These are phyloP conservation scores for Rosalia funebris DNA, from an alignment of 2,888 invertebrate genomes.

Conservation along the genomic window DNA sequence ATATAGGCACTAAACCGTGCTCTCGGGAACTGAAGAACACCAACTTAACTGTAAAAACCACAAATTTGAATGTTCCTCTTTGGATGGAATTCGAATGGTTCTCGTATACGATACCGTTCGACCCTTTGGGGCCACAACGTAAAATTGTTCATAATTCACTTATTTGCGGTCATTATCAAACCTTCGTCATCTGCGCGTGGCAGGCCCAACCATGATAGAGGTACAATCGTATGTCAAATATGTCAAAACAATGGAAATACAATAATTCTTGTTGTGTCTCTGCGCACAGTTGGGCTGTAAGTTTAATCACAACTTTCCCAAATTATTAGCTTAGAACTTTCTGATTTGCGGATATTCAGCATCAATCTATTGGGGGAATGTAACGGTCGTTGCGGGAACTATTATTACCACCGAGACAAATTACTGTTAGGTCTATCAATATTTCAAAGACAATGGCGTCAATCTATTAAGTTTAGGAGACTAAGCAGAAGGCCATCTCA, in stretches of 20 bases:
- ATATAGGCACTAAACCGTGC: not conserved
- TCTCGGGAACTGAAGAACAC: not conserved
- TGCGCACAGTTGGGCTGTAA: not conserved
- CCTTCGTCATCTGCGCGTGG: constrained; percentile 18
- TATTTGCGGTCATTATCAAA: constrained; percentile 17
- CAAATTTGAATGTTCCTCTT: constrained; percentile 4
- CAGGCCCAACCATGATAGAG: constrained; percentile 16
- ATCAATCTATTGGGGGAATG: too few relatives aligned
- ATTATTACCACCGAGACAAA: too few relatives aligned
- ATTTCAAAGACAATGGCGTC: too few relatives aligned
- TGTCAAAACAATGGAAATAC: constrained; percentile 11
- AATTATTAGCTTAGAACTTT: too few relatives aligned
- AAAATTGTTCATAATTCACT: constrained; percentile 18
- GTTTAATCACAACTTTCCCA: not conserved
- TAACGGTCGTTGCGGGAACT: too few relatives aligned
- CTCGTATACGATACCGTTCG: constrained; percentile 6
- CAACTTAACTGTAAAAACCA: constrained; percentile 7
- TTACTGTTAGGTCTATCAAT: too few relatives aligned
- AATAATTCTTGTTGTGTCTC: not conserved
- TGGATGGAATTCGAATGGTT: not conserved
- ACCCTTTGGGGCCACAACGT: constrained; percentile 7
- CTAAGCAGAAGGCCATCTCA: too few relatives aligned
- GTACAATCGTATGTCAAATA: constrained; percentile 17
- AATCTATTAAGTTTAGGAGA: too few relatives aligned
- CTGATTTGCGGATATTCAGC: too few relatives aligned